Percentiles rank a stretch among this genome's conserved stretches.
Conservation (phyloP, 2,888 invertebrate genomes). For the Dynastes hyllus region DNA sequence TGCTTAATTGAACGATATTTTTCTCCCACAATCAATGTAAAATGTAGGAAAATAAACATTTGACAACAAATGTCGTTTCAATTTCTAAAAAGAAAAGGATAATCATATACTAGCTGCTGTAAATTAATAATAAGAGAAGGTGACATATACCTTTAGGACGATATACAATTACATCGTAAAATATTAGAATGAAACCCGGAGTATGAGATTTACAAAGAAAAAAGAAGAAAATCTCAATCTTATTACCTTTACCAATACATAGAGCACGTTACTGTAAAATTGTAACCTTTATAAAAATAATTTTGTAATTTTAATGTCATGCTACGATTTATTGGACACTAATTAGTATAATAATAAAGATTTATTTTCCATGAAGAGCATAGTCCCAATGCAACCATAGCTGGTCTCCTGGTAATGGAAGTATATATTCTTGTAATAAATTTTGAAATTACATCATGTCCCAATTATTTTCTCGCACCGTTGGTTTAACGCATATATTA, state of each 20-base stretch:
- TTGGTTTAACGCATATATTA: constrained; percentile 70
- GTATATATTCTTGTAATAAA: constrained; percentile 65
- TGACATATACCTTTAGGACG: too few species aligned
- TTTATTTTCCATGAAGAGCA: constrained; percentile 58
- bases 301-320: constrained; percentile 55
- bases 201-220: too few species aligned
- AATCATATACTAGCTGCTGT: too few species aligned
- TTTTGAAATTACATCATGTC: constrained; percentile 70
- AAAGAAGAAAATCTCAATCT: too few species aligned
- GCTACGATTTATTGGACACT: constrained; percentile 59
- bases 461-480: constrained; percentile 72
- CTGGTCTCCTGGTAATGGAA: constrained; percentile 53
- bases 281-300: constrained; percentile 38
- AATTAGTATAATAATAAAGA: constrained; percentile 60
- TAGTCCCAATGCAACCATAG: constrained; percentile 53
- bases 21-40: too few species aligned
- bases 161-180: too few species aligned
- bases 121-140: too few species aligned
- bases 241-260: background rate
- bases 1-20: too few species aligned
- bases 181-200: too few species aligned
- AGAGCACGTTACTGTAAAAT: constrained; percentile 10
- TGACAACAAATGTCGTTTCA: too few species aligned
- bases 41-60: too few species aligned
- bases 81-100: too few species aligned